These are phyloP conservation scores for Ctenosaura bakeri DNA, from an alignment of 2,797 vertebrate species.

Conservation along the genomic window DNA sequence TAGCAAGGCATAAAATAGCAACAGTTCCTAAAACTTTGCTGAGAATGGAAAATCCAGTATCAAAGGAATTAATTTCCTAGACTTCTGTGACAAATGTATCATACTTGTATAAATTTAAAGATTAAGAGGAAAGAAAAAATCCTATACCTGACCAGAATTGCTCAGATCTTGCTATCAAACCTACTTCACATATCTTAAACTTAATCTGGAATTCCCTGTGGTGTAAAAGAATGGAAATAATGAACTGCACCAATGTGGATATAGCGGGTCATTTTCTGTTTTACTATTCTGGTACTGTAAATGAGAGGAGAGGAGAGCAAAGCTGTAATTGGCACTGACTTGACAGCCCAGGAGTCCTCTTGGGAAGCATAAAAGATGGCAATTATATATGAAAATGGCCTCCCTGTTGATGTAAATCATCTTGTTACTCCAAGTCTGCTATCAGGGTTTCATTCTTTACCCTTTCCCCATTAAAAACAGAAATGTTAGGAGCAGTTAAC, in stretches of 20 bases:
- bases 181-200: not conserved
- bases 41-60: constrained; percentile 17
- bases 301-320: not conserved
- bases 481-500: not conserved
- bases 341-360: not conserved
- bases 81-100: not conserved
- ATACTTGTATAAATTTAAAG: not conserved
- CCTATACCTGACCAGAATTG: not conserved
- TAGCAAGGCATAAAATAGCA: constrained; percentile 24
- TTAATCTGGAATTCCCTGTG: not conserved
- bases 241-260: not conserved
- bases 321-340: not conserved
- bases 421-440: not conserved
- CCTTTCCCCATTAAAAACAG: not conserved
- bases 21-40: constrained; percentile 17
- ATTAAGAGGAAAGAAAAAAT: not conserved
- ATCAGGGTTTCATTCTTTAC: constrained; percentile 2
- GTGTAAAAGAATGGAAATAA: constrained; percentile 24
- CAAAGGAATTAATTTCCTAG: constrained; percentile 46
- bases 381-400: constrained; percentile 28
- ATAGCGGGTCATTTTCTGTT: not conserved
- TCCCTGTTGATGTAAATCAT: constrained; percentile 16
- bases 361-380: constrained; percentile 19
- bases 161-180: not conserved
- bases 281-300: not conserved